Evolutionary conservation across 1,140 invertebrate species (phyloP), one percentile per base, ranked within the genome.

Genomic region (Zeugodacus cucurbitae): DNA sequence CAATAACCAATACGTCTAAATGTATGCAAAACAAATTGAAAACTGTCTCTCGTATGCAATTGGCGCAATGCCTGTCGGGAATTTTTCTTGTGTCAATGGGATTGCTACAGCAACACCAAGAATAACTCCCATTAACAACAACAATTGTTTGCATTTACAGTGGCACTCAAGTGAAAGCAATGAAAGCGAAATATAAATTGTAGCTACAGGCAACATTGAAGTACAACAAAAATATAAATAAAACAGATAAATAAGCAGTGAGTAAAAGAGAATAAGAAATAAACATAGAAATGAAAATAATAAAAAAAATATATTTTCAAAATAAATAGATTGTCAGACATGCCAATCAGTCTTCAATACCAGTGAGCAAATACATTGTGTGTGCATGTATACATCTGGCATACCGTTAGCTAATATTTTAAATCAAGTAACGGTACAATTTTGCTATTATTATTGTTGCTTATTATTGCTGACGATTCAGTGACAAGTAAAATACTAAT

Each of bases 241-340:
- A 11, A 48, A 54, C 7, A 62, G n/a, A 34, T 11, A 67, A 67
- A 34, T 0, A 67, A 34, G 29, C n/a, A 34, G 10, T 34, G n/a
- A n/a, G 48, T 4, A 54, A 54, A 54, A 54, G 48, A 17, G 17
- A 54, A 14, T 34, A 2, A 20, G 26, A 34, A 67, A 67, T 29
- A 67, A 29, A 67, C 14, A 34, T 32, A 6, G 10, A 62, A 6
- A 26, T 62, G 26, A 67, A 67, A 67, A 11, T 17, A 67, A 32
- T 3, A 34, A 17, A 34, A 67, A 34, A 67, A n/a, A n/a, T n/a
- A n/a, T n/a, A n/a, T n/a, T n/a, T n/a, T n/a, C 34, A 74, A 74
- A 67, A 74, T 74, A 74, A 74, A 74, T 41, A 74, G 34, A 74
- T 74, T 74, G 29, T n/a, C 67, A 74, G 67, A 34, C 32, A 74